Evolutionary conservation across 1,140 invertebrate genomes (phyloP), one percentile per base, ranked within the genome.

Genomic region (Drosophila grimshawi): DNA sequence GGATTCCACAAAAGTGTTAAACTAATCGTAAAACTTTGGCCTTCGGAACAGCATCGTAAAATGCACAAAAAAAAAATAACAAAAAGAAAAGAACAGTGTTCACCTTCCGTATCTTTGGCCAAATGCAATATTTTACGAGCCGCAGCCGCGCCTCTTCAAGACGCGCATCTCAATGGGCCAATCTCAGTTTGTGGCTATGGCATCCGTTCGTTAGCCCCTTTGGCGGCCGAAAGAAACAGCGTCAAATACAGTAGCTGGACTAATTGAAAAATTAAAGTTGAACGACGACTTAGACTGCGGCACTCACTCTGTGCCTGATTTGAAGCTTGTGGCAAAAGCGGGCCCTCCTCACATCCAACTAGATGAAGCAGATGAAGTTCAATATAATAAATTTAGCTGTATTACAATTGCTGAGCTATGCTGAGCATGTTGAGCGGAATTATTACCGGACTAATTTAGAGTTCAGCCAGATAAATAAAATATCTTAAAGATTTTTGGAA

Each of bases 231-330:
- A 53, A 61, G 51, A 33, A 71, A 63, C 61, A 66, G 66, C 80
- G 72, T 78, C 73, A 83, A 90, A 86, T 81, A 90, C 88, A 82
- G 88, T 83, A 90, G 88, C 88, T 83, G 63, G 48, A 91, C 88
- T 90, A 90, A 90, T 90, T 90, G 86, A 88, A 90, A 90, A 90
- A 90, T 90, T 86, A 80, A 81, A 90, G 59, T 67, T 72, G 27
- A 29, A 10, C 39, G 32, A 48, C 19, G 30, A 27, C 27, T 51
- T 52, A 59, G 32, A 37, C 37, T 10, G 37, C n/a, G 49, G 27
- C 4, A 51, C 61, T 30, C 39, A 32, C 3, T 19, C 3, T 19
- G 19, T 19, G 19, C 19, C 49, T 35, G 27, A 37, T 19, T 30
- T 62, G 8, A 10, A 19, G 4, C n/a, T 66, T 11, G n/a, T 19